A percentile compares a stretch with the other conserved stretches of the same genome.
These are phyloP conservation scores for Zophobas morio DNA, from an alignment of 1,140 invertebrate species.

Conservation along the genomic window DNA sequence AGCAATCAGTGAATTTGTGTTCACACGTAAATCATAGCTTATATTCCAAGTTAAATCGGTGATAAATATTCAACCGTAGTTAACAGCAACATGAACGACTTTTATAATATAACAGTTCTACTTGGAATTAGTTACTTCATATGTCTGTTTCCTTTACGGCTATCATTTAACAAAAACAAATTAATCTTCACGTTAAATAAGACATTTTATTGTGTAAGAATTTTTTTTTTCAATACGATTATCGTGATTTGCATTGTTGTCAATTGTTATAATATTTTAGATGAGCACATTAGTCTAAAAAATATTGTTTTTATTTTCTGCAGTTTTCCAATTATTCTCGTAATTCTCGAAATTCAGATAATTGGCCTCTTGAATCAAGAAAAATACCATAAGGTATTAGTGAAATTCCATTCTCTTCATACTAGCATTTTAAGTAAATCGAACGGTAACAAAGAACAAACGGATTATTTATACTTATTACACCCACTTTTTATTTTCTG, in stretches of 20 bases:
- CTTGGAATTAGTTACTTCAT: neutral
- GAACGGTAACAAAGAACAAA: neutral
- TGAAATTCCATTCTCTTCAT: neutral
- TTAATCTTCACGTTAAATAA: neutral
- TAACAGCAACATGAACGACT: neutral
- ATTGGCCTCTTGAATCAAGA: neutral
- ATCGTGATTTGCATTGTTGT: constrained; percentile 6
- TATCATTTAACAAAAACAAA: neutral
- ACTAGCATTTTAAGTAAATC: neutral
- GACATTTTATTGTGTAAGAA: constrained; percentile 1
- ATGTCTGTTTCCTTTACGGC: constrained; percentile 12
- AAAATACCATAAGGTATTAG: neutral
- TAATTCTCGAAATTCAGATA: constrained; percentile 10
- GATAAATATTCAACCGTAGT: neutral
- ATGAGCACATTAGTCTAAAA: constrained; percentile 1
- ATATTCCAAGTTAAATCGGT: neutral
- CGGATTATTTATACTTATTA: neutral
- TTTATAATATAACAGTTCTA: neutral
- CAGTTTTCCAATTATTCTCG: constrained; percentile 1
- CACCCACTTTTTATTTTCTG: constrained; percentile 5
- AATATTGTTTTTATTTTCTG: constrained; percentile 15
- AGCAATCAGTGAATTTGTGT: neutral
- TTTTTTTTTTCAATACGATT: neutral
- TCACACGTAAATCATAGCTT: neutral
- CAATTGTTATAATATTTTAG: neutral